Base-by-base conservation (phyloP, 2,797 vertebrate genomes). In the Urosaurus nigricauda region DNA sequence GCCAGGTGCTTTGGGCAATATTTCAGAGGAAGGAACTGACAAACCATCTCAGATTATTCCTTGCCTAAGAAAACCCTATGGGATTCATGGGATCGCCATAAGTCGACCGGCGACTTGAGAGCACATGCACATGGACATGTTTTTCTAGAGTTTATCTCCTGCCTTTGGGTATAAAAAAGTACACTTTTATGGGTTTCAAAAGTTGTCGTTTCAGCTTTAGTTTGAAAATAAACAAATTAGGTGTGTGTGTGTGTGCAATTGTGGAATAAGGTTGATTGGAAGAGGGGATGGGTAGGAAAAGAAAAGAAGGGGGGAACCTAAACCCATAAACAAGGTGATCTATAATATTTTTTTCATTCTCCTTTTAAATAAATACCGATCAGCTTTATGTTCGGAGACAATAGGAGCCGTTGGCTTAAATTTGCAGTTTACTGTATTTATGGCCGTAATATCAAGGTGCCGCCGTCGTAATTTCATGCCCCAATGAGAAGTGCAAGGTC, bases 341-440 rank as follows among this genome's bases (percentile, higher is more conserved):
- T 98, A 98, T 98, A 99, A 99, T 99, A 98, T 99, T 98, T 99
- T 99, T 99, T 98, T 97, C 96, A 92, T 97, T 97, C 97, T 97
- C 97, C 97, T 98, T 99, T 99, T 99, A 99, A 99, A 99, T 99
- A 99, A 99, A 99, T 99, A 99, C 99, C 98, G 98, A 99, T 99
- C 98, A 99, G 98, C 98, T 99, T 99, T 99, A 99, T 99, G 99
- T 99, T 99, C 98, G 98, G 98, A 99, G 99, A 99, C 99, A 99
- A 99, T 99, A 99, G 99, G 98, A 99, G 99, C 98, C 98, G 98
- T 99, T 97, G 98, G 99, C 98, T 98, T 98, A 99, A 99, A 99
- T 99, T 99, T 99, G 99, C 99, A 99, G 99, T 99, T 99, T 99
- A 99, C 99, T 99, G 99, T 99, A 99, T 99, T 99, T 99, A 99